phyloP scores from a whole-genome alignment of 2,888 invertebrate species.

The Diaprepes abbreviatus region DNA sequence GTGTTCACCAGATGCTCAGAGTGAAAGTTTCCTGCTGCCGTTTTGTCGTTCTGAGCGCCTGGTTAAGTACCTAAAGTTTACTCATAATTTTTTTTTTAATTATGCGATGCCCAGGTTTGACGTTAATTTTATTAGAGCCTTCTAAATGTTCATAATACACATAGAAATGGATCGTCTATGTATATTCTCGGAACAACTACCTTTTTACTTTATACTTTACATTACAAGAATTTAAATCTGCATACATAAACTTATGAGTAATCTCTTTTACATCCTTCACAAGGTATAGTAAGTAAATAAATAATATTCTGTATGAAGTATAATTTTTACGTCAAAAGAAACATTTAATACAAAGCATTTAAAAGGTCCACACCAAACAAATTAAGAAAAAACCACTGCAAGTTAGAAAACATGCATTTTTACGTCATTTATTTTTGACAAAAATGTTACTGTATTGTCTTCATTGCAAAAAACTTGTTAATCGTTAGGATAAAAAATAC shows the following conservation, averaged over 20 bases:
- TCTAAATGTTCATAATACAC: not conserved
- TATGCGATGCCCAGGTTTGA: not conserved
- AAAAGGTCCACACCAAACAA: constrained; percentile 58
- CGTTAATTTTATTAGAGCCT: not conserved
- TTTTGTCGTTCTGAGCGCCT: constrained; percentile 26
- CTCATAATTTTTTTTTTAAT: not conserved
- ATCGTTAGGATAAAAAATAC: constrained; percentile 8
- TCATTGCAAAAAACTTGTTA: constrained; percentile 1
- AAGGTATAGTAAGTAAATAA: not conserved
- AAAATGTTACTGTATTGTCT: constrained; percentile 45
- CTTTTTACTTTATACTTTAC: not conserved
- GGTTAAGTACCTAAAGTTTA: constrained; percentile 3
- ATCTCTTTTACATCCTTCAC: not conserved
- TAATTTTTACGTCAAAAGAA: constrained; percentile 10
- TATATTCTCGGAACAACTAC: not conserved
- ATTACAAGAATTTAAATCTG: not conserved
- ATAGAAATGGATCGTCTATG: not conserved
- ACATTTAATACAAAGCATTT: constrained; percentile 56
- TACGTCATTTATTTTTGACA: constrained; percentile 41
- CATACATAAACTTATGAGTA: not conserved
- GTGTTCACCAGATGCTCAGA: constrained; percentile 60
- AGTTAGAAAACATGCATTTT: constrained; percentile 30
- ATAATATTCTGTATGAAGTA: not conserved
- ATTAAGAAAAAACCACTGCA: constrained; percentile 38
- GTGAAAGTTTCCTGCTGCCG: constrained; percentile 61